Percentiles rank a stretch among this genome's conserved stretches.
These are phyloP conservation scores for Apotomis turbidana DNA, from an alignment of 2,888 invertebrate species.

Conservation along the genomic window DNA sequence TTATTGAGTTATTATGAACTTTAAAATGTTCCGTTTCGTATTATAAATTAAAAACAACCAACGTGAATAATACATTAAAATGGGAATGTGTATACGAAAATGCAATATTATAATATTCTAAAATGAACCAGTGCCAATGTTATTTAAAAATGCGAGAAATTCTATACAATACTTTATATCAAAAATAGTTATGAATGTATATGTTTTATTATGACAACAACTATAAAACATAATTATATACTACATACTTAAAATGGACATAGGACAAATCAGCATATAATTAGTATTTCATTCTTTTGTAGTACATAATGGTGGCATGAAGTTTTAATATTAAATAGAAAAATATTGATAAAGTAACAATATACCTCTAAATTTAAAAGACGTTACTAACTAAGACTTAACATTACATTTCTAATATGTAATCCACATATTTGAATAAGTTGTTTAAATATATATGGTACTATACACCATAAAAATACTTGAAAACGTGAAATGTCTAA, in stretches of 20 bases:
- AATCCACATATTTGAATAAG: not conserved
- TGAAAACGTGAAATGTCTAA: not conserved
- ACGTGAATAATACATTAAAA: conserved; percentile 17
- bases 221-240: not conserved
- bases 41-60: conserved; percentile 9
- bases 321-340: conserved; percentile 9
- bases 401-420: conserved; percentile 3
- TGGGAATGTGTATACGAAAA: conserved; percentile 34
- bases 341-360: conserved; percentile 14
- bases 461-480: not conserved
- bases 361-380: not conserved
- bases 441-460: conserved; percentile 7
- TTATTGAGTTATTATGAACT: conserved; percentile 20
- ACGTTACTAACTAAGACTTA: conserved; percentile 2
- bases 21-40: not conserved
- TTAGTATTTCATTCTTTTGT: not conserved
- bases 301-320: not conserved
- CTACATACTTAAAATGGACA: not conserved
- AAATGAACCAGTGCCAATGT: conserved; percentile 14
- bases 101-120: conserved; percentile 10
- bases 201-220: conserved; percentile 11
- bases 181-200: not conserved
- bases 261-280: not conserved
- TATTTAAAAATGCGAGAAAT: conserved; percentile 22
- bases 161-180: conserved; percentile 18